phyloP scores from a whole-genome alignment of 2,797 vertebrate genomes.

The Parambassis ranga region DNA sequence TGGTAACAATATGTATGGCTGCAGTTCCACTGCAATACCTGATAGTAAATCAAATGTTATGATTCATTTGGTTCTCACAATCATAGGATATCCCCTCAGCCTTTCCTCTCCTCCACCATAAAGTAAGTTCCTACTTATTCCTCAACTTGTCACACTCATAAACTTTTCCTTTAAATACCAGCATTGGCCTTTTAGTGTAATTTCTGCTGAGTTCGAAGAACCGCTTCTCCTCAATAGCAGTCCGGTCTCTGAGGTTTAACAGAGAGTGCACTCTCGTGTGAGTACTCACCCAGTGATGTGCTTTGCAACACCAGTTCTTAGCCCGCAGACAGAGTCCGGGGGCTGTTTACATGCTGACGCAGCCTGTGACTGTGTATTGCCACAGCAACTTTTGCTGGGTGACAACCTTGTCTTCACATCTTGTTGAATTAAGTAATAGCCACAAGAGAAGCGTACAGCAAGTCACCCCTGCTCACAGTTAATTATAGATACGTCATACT shows the following conservation, averaged over 20 bases:
- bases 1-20: neutral
- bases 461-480: conserved; percentile 55
- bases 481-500: conserved; percentile 61
- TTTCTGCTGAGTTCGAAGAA: conserved; percentile 76
- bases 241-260: conserved; percentile 63
- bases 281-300: conserved; percentile 54
- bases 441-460: conserved; percentile 45
- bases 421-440: conserved; percentile 66
- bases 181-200: conserved; percentile 55
- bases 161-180: conserved; percentile 68
- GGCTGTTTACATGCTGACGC: conserved; percentile 76
- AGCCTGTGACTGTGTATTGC: conserved; percentile 44
- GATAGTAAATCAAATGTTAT: conserved; percentile 1
- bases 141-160: conserved; percentile 60
- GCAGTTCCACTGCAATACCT: neutral
- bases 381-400: conserved; percentile 40
- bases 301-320: conserved; percentile 44
- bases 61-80: conserved; percentile 1
- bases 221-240: conserved; percentile 57
- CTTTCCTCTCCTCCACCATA: conserved; percentile 31
- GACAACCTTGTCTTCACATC: conserved; percentile 64
- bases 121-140: conserved; percentile 56
- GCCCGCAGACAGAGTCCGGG: conserved; percentile 45
- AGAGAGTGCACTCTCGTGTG: conserved; percentile 53
- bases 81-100: neutral